Conservation (phyloP, 2,113 vertebrate species). For the Rhizomys pruinosus region DNA sequence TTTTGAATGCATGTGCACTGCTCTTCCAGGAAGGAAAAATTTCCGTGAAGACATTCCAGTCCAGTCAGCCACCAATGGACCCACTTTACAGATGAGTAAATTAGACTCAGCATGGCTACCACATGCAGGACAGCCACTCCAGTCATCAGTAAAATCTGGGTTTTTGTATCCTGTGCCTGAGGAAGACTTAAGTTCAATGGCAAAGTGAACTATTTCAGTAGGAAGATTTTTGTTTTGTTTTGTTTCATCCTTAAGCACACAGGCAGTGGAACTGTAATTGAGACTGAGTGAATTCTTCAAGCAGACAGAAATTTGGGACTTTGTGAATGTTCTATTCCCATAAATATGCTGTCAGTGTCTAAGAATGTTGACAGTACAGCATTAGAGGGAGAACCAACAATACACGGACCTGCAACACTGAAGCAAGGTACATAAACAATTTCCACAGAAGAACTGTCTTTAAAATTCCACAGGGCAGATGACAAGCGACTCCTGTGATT, state of each 20-base stretch:
- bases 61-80: background rate
- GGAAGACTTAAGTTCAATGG: background rate
- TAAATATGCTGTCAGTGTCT: background rate
- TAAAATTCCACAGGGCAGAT: slow-evolving; percentile 65
- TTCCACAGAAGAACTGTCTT: slow-evolving; percentile 62
- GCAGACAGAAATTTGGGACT: background rate
- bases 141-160: background rate
- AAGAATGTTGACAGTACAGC: slow-evolving; percentile 23
- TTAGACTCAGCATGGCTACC: background rate
- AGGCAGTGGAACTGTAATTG: background rate
- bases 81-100: background rate
- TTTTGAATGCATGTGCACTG: too few relatives aligned
- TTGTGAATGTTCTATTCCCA: background rate
- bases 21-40: too few relatives aligned
- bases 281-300: slow-evolving; percentile 17
- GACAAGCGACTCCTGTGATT: slow-evolving; percentile 75
- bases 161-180: background rate
- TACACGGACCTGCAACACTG: slow-evolving; percentile 36
- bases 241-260: background rate
- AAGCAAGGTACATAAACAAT: slow-evolving; percentile 27
- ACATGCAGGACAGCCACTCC: background rate
- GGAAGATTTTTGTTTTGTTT: background rate
- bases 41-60: background rate
- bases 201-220: background rate
- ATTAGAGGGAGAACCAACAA: slow-evolving; percentile 36